Conservation (phyloP, 2,113 vertebrate species). For the Motacilla alba region DNA sequence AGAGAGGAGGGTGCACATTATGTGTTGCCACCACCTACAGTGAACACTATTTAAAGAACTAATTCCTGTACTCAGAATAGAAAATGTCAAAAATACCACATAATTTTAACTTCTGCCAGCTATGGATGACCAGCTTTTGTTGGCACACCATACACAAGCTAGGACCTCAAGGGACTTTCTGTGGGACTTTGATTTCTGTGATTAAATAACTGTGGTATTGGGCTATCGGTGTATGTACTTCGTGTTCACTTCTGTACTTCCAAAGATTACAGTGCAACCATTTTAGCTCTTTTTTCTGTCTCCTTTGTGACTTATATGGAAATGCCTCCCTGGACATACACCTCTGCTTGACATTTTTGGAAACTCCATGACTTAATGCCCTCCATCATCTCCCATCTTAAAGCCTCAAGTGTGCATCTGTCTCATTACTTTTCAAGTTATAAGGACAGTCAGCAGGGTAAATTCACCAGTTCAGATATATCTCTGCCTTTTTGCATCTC, state of each 20-base stretch:
- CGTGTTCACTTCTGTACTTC: background rate
- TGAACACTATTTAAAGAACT: background rate
- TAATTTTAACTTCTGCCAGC: background rate
- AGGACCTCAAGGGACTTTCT: background rate
- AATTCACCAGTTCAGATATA: background rate
- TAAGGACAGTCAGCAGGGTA: background rate
- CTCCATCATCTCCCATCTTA: background rate
- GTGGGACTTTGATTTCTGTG: background rate
- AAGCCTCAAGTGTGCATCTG: background rate
- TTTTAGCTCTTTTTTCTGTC: slow-evolving; percentile 9
- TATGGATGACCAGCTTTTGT: background rate
- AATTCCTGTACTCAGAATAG: slow-evolving; percentile 41
- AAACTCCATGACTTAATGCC: background rate
- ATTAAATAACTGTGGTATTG: background rate
- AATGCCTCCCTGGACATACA: background rate
- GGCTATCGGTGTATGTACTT: background rate
- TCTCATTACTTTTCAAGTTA: background rate
- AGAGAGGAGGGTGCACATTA: background rate
- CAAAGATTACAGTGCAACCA: background rate
- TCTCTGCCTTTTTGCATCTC: background rate
- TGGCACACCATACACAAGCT: background rate
- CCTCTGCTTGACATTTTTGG: background rate
- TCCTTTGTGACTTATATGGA: background rate
- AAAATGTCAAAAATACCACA: background rate
- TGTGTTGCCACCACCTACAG: background rate